Evolutionary conservation across 2,113 vertebrate genomes (phyloP), one percentile per base, ranked within the genome.

Genomic region (Merops nubicus): DNA sequence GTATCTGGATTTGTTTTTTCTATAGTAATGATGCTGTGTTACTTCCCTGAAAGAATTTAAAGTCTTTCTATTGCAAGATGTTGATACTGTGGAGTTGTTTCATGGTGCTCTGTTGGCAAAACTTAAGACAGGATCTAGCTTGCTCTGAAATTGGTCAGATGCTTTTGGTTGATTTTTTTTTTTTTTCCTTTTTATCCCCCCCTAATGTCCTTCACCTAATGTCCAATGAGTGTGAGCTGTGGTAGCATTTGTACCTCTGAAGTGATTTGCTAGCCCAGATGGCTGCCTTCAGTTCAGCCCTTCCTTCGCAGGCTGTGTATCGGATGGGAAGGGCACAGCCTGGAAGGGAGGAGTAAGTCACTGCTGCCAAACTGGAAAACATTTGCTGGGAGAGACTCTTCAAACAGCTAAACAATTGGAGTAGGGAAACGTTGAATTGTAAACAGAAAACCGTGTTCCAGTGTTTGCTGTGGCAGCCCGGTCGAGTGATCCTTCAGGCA

Each of bases 291-390:
- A 7, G 23, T 53, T 20, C 10, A 45, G 75, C 70, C 1, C 4
- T 18, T 48, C 72, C 59, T 77, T 69, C 2, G 0, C 47, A 22
- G 60, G 65, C 75, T 8, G 51, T 0, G 1, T 6, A 2, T 65
- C 0, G 1, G 60, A 51, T 85, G 69, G 96, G 91, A 90, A 56
- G 36, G 72, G 76, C 65, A 15, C 29, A 70, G 73, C 67, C 38
- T 92, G 78, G 62, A 40, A 91, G 93, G 91, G 91, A 94, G 91
- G 67, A 20, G 45, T 31, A 3, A 21, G 43, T 42, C 28, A 12
- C 57, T 48, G 62, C 86, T 84, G 91, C 91, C 93, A 83, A 88
- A 48, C 23, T 69, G 76, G 48, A 42, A 81, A 92, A 43, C 15
- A 2, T 56, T 85, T 34, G 57, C 34, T 72, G 65, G 34, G 51